Evolutionary conservation across 1,140 invertebrate species (phyloP).

Genomic region (Drosophila auraria): DNA sequence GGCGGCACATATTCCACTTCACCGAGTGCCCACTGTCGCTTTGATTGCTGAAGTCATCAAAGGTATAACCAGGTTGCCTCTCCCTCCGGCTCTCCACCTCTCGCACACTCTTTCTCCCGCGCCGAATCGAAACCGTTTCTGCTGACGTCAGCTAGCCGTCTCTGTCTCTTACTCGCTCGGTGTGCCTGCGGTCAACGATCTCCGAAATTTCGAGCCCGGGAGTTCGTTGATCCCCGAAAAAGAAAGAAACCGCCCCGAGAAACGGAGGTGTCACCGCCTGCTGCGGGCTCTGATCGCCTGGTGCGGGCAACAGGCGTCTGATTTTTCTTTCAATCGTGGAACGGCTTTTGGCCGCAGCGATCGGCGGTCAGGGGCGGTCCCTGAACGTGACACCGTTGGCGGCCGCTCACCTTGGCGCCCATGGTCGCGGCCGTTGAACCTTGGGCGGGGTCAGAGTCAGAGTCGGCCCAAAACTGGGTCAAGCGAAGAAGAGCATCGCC

Average conservation of each 20-base stretch:
- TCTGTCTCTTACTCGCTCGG: neutral
- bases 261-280: neutral
- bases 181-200: slow-evolving; percentile 59
- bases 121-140: neutral
- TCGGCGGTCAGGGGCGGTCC: slow-evolving; percentile 67
- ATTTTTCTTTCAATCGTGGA: slow-evolving; percentile 75
- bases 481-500: slow-evolving; percentile 29
- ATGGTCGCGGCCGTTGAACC: slow-evolving; percentile 58
- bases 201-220: slow-evolving; percentile 48
- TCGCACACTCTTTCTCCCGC: neutral
- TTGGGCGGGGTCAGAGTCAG: slow-evolving; percentile 30
- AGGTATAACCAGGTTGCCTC: slow-evolving; percentile 10
- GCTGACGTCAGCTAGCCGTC: slow-evolving; percentile 3
- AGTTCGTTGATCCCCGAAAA: slow-evolving; percentile 67
- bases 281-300: slow-evolving; percentile 46
- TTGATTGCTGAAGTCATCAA: slow-evolving; percentile 27
- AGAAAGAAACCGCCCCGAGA: slow-evolving; percentile 28
- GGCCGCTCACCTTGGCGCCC: slow-evolving; percentile 49
- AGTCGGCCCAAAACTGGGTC: slow-evolving; percentile 64
- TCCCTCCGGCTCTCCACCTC: neutral
- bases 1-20: too few species aligned
- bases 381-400: slow-evolving; percentile 72
- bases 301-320: slow-evolving; percentile 62
- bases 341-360: slow-evolving; percentile 12
- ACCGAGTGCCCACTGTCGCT: slow-evolving; percentile 6